A percentile compares a stretch with the other conserved stretches of the same genome.
Conservation (phyloP, 2,797 vertebrate genomes). For the Microctenopoma lineatum region DNA sequence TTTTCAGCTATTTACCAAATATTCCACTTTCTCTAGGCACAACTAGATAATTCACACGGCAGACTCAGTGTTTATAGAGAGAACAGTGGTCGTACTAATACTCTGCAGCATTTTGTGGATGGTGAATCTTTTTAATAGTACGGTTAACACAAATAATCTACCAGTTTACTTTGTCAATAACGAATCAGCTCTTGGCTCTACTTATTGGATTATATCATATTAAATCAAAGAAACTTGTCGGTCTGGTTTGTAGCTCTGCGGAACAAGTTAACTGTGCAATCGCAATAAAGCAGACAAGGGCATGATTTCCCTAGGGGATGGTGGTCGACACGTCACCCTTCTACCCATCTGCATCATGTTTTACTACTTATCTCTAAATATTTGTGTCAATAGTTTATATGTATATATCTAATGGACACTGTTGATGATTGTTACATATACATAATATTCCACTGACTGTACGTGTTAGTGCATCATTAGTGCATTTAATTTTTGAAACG, state of each 20-base stretch:
- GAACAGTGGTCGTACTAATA: neutral
- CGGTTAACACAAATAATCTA: neutral
- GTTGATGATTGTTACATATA: too few relatives aligned
- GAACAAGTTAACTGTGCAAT: conserved; percentile 1
- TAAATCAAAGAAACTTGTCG: conserved; percentile 12
- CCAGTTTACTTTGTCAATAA: neutral
- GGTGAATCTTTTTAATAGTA: conserved; percentile 1
- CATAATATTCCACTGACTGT: too few relatives aligned
- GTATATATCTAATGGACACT: too few relatives aligned
- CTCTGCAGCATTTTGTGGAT: neutral
- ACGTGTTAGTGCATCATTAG: too few relatives aligned
- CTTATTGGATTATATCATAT: conserved; percentile 16
- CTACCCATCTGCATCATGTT: too few relatives aligned
- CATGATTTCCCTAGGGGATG: neutral
- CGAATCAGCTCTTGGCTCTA: neutral
- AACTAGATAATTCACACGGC: neutral
- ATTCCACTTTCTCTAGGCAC: neutral
- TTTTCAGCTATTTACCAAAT: neutral
- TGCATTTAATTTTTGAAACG: too few relatives aligned
- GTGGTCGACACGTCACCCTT: neutral
- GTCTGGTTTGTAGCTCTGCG: conserved; percentile 3
- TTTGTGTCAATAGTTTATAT: too few relatives aligned
- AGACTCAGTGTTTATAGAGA: neutral
- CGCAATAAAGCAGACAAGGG: conserved; percentile 1
- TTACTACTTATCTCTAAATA: too few relatives aligned